Conservation (phyloP, 2,113 vertebrate species). For the Meles meles region DNA sequence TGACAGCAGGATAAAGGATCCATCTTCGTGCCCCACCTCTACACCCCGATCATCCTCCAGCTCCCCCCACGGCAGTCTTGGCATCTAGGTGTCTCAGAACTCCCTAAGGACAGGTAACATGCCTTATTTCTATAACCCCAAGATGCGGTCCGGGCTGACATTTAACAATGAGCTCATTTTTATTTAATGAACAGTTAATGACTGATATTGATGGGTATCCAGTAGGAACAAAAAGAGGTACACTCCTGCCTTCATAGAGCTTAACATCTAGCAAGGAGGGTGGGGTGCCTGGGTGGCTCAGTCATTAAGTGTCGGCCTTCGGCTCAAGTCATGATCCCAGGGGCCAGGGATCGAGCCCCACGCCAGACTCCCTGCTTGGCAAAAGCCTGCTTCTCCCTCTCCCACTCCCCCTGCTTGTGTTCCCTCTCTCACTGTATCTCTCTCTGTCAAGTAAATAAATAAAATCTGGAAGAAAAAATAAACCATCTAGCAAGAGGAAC, state of each 20-base stretch:
- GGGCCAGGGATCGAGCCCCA: too few relatives aligned
- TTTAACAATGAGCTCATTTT: not conserved
- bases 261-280: not conserved
- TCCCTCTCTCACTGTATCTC: too few relatives aligned
- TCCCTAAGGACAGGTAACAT: not conserved
- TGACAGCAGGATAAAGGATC: not conserved
- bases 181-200: not conserved
- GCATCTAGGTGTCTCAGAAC: not conserved
- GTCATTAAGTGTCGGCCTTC: too few relatives aligned
- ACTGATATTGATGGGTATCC: not conserved
- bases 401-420: too few relatives aligned
- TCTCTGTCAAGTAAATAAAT: too few relatives aligned
- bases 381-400: too few relatives aligned
- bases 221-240: not conserved
- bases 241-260: not conserved
- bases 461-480: too few relatives aligned
- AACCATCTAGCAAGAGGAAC: not conserved
- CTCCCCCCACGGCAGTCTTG: not conserved
- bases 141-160: not conserved
- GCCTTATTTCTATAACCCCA: not conserved
- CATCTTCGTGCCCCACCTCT: not conserved
- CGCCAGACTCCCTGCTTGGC: too few relatives aligned
- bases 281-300: too few relatives aligned
- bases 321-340: too few relatives aligned
- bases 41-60: not conserved